Evolutionary conservation across 2,888 invertebrate species (phyloP).

Genomic region (Sarcophaga subvicina): DNA sequence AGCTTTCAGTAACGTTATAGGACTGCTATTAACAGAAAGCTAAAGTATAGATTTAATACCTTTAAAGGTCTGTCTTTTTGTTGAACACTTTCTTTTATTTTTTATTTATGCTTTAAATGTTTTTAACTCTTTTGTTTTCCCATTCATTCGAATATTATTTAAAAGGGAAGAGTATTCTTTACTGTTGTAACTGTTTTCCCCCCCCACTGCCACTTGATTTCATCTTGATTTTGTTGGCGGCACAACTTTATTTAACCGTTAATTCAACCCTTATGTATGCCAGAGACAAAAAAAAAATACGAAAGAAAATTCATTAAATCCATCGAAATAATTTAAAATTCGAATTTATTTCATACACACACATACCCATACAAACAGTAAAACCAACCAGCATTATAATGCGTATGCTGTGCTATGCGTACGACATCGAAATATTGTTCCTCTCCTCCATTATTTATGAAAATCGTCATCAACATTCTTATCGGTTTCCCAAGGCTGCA

Average conservation of each 20-base stretch:
- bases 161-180: conserved; percentile 16
- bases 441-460: conserved; percentile 77
- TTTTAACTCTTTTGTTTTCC: conserved; percentile 60
- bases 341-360: conserved; percentile 49
- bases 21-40: no score
- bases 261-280: conserved; percentile 63
- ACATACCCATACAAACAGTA: neutral
- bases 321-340: conserved; percentile 44
- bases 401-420: no score
- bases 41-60: neutral
- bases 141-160: conserved; percentile 26
- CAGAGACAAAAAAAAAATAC: conserved; percentile 21
- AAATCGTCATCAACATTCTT: conserved; percentile 76
- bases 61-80: conserved; percentile 21
- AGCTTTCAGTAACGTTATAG: no score
- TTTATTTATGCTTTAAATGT: conserved; percentile 43
- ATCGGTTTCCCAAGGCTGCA: conserved; percentile 63
- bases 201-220: conserved; percentile 4
- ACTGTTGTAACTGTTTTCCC: conserved; percentile 20
- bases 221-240: conserved; percentile 18
- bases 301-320: neutral
- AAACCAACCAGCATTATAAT: conserved; percentile 31
- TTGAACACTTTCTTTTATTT: neutral
- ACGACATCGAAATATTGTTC: conserved; percentile 16
- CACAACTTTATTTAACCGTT: conserved; percentile 52